Percentiles rank a stretch among this genome's conserved stretches.
These are phyloP conservation scores for Linepithema humile DNA, from an alignment of 1,140 invertebrate species.

Conservation along the genomic window DNA sequence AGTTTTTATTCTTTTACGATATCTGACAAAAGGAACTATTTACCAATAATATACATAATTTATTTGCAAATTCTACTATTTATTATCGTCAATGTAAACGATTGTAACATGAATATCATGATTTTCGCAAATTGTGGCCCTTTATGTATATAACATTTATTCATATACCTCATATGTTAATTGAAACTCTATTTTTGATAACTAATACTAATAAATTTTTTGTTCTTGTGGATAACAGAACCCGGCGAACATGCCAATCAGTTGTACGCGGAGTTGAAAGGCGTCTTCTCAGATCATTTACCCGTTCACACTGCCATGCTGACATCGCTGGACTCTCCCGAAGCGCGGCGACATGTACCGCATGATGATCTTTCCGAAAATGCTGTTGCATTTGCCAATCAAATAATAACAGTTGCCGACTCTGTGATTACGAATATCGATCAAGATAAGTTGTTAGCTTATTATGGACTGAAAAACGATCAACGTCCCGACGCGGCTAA, in stretches of 20 bases:
- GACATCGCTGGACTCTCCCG: constrained; percentile 88
- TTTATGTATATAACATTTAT: constrained; percentile 29
- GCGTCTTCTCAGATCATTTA: constrained; percentile 89
- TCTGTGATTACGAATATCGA: constrained; percentile 90
- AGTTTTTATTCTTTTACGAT: constrained; percentile 3
- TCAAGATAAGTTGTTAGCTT: constrained; percentile 89
- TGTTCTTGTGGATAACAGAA: constrained; percentile 68
- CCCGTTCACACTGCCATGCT: constrained; percentile 91
- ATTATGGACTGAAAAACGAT: constrained; percentile 92
- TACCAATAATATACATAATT: background rate
- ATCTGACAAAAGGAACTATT: background rate
- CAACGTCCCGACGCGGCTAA: constrained; percentile 90
- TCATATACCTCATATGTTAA: background rate
- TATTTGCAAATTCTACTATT: constrained; percentile 9
- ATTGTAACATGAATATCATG: background rate
- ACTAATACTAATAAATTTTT: constrained; percentile 5
- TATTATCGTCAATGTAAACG: background rate
- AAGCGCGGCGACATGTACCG: constrained; percentile 83
- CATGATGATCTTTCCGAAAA: constrained; percentile 84
- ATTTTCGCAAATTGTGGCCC: background rate
- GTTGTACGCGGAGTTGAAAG: constrained; percentile 91
- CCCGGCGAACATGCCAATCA: constrained; percentile 87
- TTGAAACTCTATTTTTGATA: constrained; percentile 5
- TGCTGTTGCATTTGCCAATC: constrained; percentile 84
- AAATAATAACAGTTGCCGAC: constrained; percentile 87